Base-by-base conservation (phyloP, 2,888 invertebrate genomes). In the Serripes groenlandicus region DNA sequence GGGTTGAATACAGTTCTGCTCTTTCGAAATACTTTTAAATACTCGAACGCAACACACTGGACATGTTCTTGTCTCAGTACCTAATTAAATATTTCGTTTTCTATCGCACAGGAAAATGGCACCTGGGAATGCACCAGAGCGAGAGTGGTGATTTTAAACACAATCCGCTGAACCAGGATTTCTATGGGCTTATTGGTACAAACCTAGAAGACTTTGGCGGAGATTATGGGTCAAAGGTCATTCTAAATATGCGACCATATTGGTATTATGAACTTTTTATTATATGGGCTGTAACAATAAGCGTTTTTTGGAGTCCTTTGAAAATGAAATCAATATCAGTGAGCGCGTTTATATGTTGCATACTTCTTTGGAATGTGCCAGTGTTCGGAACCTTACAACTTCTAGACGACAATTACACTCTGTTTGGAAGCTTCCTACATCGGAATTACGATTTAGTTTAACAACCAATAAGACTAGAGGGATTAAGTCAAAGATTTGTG, bases 101-200 rank as follows among this genome's bases (percentile, higher is more conserved):
- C 1, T 76, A 37, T 23, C 52, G 81, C 82, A 78, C 92, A 90
- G 95, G 95, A 21, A 96, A 96, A 90, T 96, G 96, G 96, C 96
- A 96, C 90, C 89, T 95, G 71, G 96, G 96, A 9, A 73, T 92
- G 58, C 91, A 93, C 81, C 92, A 93, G 74, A 85, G 85, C n/a
- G 75, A 49, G 4, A 75, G 77, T 28, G 91, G 91, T 4, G 94
- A 94, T 81, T 87, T 89, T 66, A 90, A 91, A 49, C 92, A 92
- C 68, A 94, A 94, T 81, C 95, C 95, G 1, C 75, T 93, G 37
- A 92, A 90, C 15, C 95, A 95, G 68, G 95, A 95, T 23, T 95
- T 94, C 88, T 95, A 94, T 86, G 95, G 95, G 1, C 73, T 93
- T n/a, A 94, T 94, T 21, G 88, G 94, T 4, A 93, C 94, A 4